Evolutionary conservation across 2,113 vertebrate genomes (phyloP), one percentile per base, ranked within the genome.

Genomic region (Catharus minimus): DNA sequence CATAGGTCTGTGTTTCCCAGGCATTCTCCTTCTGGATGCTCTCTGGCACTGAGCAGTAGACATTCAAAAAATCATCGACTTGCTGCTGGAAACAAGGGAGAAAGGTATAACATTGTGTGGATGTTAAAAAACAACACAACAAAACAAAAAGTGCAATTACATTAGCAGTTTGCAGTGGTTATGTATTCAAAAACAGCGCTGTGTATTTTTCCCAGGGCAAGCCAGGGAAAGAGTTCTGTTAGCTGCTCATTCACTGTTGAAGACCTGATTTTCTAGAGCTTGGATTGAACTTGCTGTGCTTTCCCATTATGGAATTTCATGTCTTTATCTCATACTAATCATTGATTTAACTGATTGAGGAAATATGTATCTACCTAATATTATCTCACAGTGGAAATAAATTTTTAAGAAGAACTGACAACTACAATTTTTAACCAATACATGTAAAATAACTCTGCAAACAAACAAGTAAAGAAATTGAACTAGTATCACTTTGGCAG

Each of bases 1-100:
- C 89, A 0, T 97, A 98, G 0, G 96, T 95, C 89, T 97, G 97
- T 64, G 78, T 91, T 77, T 98, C 99, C 96, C 96, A 97, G 5
- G 86, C 21, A 84, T 65, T 86, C 76, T 99, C 98, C 96, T 98
- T 98, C 57, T 96, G 94, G 66, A 93, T 86, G 17, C 96, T 97
- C 77, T 99, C 98, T 47, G 97, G 97, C 53, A 97, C 92, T 58
- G 98, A 97, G 72, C 98, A 98, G 89, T 97, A 98, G 22, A 97
- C 92, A 26, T 97, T 98, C 74, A 97, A 87, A 88, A 98, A 96
- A 57, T 98, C 97, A 2, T 99, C 98, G 0, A 98, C 96, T 95
- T 98, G 98, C 97, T 98, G 94, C 61, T 49, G 90, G 49, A 90
- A 39, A 84, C 27, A 86, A 77, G 33, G 33, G 66, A 86, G 43